phyloP scores from a whole-genome alignment of 2,888 invertebrate species.

The Geophilus truncorum region DNA sequence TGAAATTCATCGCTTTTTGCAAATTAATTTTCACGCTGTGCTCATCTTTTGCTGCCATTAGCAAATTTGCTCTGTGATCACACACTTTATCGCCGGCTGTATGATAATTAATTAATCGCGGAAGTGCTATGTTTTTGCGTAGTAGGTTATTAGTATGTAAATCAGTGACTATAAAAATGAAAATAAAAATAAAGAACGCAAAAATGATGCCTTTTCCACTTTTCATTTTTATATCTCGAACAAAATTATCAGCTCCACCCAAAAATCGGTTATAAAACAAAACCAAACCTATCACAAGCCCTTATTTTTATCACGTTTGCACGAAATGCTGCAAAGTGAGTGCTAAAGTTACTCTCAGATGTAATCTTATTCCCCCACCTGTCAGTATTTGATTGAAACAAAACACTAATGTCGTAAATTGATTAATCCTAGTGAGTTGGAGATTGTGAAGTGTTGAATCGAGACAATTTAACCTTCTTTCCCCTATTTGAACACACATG shows the following conservation, averaged over 20 bases:
- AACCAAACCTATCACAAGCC: background rate
- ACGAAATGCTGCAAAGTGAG: background rate
- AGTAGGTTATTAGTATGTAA: background rate
- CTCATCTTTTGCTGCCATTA: background rate
- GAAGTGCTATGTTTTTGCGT: background rate
- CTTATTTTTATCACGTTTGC: background rate
- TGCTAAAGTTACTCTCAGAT: background rate
- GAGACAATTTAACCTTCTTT: background rate
- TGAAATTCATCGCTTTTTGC: background rate
- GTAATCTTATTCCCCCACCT: background rate
- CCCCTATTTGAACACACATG: background rate
- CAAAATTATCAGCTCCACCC: background rate
- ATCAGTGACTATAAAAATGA: background rate
- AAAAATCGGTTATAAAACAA: background rate
- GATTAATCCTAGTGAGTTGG: no score
- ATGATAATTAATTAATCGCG: background rate
- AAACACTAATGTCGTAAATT: background rate
- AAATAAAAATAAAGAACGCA: background rate
- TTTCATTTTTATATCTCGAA: background rate
- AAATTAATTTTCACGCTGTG: background rate
- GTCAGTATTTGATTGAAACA: background rate
- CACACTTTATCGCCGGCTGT: background rate
- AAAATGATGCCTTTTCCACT: background rate
- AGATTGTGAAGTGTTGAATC: no score
- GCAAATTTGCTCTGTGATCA: background rate